Evolutionary conservation across 1,140 invertebrate species (phyloP).

Genomic region (Caerostris extrusa): DNA sequence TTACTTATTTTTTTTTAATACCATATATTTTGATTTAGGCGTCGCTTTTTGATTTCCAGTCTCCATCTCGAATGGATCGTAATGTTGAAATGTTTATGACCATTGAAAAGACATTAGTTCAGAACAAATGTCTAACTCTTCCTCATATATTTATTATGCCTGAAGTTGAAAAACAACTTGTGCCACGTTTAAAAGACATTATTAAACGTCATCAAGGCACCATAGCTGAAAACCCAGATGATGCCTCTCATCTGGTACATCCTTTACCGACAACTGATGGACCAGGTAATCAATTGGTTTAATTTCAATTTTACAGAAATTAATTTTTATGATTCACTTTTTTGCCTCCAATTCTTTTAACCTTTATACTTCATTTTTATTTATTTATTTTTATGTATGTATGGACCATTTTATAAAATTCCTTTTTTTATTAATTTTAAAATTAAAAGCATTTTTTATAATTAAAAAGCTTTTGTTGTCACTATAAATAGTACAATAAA

Average conservation of each 20-base stretch:
- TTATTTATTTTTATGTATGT: too few relatives aligned
- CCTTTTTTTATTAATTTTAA: too few relatives aligned
- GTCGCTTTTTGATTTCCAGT: conserved; percentile 85
- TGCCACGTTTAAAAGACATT: conserved; percentile 92
- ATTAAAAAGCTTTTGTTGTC: too few relatives aligned
- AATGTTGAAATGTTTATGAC: conserved; percentile 97
- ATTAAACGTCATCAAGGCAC: conserved; percentile 92
- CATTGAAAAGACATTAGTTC: conserved; percentile 92
- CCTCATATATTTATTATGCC: conserved; percentile 91
- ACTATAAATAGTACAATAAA: too few relatives aligned
- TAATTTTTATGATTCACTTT: too few relatives aligned
- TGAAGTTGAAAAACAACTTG: conserved; percentile 91
- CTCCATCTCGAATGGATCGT: conserved; percentile 93
- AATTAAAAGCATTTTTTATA: too few relatives aligned
- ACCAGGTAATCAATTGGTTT: conserved; percentile 81
- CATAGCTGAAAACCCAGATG: conserved; percentile 90
- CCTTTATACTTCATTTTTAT: too few relatives aligned
- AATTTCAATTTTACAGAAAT: too few relatives aligned
- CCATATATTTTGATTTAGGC: conserved; percentile 44
- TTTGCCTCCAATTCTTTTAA: too few relatives aligned
- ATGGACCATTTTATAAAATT: too few relatives aligned
- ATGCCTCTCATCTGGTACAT: conserved; percentile 95
- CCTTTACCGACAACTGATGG: conserved; percentile 81
- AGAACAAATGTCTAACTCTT: conserved; percentile 89
- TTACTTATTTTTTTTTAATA: too few relatives aligned